Conservation (phyloP, 2,888 invertebrate species). For the Perdita meconis region DNA sequence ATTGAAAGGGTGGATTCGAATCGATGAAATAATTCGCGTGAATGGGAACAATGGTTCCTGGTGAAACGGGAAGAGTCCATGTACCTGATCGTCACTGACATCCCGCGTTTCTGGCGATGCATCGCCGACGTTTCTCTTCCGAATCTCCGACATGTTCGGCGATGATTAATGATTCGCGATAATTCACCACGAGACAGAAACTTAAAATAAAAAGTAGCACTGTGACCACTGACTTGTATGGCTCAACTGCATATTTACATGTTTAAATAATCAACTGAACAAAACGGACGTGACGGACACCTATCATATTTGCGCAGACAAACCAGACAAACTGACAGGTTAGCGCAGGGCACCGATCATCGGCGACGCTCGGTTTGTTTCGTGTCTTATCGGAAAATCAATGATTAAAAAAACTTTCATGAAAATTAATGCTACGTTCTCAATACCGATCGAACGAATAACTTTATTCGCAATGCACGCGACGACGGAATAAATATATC, state of each 20-base stretch:
- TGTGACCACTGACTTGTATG: conserved; percentile 67
- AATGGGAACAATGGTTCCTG: neutral
- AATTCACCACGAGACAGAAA: conserved; percentile 25
- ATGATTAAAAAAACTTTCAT: conserved; percentile 61
- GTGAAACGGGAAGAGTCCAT: conserved; percentile 4
- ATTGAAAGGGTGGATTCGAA: neutral
- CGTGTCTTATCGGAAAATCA: conserved; percentile 74
- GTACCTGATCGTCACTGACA: conserved; percentile 80
- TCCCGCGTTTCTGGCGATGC: conserved; percentile 74
- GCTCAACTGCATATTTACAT: conserved; percentile 77
- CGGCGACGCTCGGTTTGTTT: conserved; percentile 66
- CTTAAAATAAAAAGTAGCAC: conserved; percentile 64
- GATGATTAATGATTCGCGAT: conserved; percentile 35
- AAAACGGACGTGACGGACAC: conserved; percentile 76
- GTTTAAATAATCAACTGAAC: conserved; percentile 74
- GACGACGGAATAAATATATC: too few relatives aligned
- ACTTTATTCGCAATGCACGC: too few relatives aligned
- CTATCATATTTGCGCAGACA: conserved; percentile 72
- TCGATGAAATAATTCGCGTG: neutral
- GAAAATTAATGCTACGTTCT: conserved; percentile 11
- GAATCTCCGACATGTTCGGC: conserved; percentile 80
- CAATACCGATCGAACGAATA: too few relatives aligned
- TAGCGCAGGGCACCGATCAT: conserved; percentile 58
- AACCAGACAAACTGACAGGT: conserved; percentile 61
- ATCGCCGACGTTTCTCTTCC: conserved; percentile 79